phyloP scores from a whole-genome alignment of 2,888 invertebrate species.

The Coenonympha arcania region DNA sequence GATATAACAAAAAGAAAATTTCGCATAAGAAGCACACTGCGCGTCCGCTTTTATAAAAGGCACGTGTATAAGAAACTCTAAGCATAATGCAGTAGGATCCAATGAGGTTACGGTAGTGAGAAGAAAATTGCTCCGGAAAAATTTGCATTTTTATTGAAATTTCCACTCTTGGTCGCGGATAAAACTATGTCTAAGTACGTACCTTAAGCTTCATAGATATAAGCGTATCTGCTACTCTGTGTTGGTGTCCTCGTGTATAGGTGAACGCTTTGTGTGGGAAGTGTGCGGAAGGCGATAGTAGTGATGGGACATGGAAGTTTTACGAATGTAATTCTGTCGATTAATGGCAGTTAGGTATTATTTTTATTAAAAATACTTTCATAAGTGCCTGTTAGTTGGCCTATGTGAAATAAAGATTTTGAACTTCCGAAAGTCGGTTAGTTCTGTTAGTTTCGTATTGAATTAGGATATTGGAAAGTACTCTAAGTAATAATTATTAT shows the following conservation, averaged over 20 bases:
- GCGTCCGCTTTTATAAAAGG: constrained; percentile 21
- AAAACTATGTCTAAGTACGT: constrained; percentile 64
- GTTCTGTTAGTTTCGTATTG: no score
- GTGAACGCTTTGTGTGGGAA: constrained; percentile 30
- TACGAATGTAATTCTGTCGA: constrained; percentile 9
- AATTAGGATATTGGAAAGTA: no score
- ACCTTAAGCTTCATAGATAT: constrained; percentile 61
- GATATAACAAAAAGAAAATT: background rate
- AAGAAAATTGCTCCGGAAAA: constrained; percentile 63
- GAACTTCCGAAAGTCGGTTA: no score
- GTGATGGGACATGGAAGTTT: constrained; percentile 6
- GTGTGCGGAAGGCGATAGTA: constrained; percentile 32
- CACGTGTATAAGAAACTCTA: constrained; percentile 9
- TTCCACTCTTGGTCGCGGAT: constrained; percentile 65
- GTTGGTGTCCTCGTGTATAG: constrained; percentile 30
- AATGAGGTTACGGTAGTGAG: constrained; percentile 52
- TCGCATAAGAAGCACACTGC: no score
- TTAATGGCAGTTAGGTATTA: background rate
- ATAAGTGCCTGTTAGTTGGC: no score
- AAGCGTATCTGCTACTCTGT: constrained; percentile 41
- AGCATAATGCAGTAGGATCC: constrained; percentile 59
- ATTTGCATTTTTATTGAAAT: constrained; percentile 74
- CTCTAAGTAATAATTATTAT: no score
- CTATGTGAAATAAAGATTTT: no score
- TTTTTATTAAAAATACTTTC: no score